phyloP scores from a whole-genome alignment of 1,140 invertebrate species.

The Sinonovacula constricta region DNA sequence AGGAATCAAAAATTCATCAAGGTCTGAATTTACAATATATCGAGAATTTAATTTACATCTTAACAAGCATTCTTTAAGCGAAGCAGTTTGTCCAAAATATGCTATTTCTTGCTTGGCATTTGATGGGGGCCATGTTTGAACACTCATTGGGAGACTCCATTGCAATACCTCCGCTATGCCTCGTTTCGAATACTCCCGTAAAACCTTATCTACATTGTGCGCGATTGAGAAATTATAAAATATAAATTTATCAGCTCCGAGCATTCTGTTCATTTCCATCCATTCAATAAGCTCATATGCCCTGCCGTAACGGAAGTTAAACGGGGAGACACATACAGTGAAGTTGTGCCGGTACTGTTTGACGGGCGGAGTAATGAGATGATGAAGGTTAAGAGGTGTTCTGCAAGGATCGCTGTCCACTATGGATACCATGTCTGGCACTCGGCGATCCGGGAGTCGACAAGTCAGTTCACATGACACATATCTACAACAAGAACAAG shows the following conservation, averaged over 20 bases:
- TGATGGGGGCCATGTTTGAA: conserved; percentile 55
- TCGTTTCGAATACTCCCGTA: conserved; percentile 84
- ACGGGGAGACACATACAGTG: conserved; percentile 94
- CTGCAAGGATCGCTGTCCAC: too few species aligned
- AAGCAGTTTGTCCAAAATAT: conserved; percentile 57
- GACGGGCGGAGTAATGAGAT: too few species aligned
- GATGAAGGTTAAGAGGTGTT: too few species aligned
- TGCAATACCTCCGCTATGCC: conserved; percentile 87
- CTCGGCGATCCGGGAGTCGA: too few species aligned
- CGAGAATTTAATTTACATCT: conserved; percentile 17
- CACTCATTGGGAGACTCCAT: conserved; percentile 89
- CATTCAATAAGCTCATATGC: conserved; percentile 91
- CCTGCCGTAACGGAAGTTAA: conserved; percentile 93
- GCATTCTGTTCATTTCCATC: conserved; percentile 91
- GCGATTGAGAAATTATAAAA: conserved; percentile 96
- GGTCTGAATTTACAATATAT: conserved; percentile 27
- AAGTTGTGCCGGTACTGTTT: conserved; percentile 79
- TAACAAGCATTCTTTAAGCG: conserved; percentile 31
- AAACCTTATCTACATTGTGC: conserved; percentile 83
- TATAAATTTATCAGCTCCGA: conserved; percentile 93
- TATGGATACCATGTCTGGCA: too few species aligned
- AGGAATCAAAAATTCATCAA: conserved; percentile 41
- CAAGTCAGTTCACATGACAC: too few species aligned
- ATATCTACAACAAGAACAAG: too few species aligned
- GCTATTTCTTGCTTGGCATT: conserved; percentile 51